A percentile compares a stretch with the other conserved stretches of the same genome.
phyloP scores from a whole-genome alignment of 1,140 invertebrate species.

The Dryas iulia region DNA sequence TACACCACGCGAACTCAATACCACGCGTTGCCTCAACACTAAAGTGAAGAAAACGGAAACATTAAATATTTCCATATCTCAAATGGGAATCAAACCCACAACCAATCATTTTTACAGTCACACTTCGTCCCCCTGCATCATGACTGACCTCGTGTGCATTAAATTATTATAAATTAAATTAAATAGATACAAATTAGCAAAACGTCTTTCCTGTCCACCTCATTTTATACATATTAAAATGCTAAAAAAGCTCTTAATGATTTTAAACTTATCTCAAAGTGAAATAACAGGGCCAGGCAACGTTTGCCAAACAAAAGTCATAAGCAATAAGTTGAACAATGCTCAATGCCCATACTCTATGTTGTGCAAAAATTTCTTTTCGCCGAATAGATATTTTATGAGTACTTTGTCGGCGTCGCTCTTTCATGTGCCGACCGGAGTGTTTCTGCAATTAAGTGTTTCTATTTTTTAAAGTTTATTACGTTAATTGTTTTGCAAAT shows the following conservation, averaged over 20 bases:
- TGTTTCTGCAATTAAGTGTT: constrained; percentile 45
- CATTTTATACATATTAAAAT: no score
- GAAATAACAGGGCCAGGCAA: not conserved
- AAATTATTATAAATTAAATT: no score
- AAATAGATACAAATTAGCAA: not conserved
- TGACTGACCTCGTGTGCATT: no score
- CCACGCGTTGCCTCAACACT: no score
- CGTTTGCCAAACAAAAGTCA: not conserved
- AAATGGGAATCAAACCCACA: no score
- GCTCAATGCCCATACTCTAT: constrained; percentile 36
- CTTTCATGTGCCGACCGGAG: constrained; percentile 32
- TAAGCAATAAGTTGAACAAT: constrained; percentile 29
- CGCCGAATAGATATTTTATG: constrained; percentile 62
- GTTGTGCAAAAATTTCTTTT: constrained; percentile 75
- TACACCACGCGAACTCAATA: no score
- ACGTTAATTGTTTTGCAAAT: not conserved
- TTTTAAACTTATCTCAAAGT: not conserved
- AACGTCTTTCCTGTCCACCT: not conserved
- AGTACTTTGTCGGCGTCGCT: constrained; percentile 42
- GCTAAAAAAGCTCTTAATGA: not conserved
- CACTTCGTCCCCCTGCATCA: no score
- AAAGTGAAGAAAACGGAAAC: no score
- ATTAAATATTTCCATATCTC: no score
- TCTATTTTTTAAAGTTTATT: constrained; percentile 14
- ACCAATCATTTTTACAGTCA: no score